These are phyloP conservation scores for Megaceryle alcyon DNA, from an alignment of 2,797 vertebrate genomes.

Conservation along the genomic window DNA sequence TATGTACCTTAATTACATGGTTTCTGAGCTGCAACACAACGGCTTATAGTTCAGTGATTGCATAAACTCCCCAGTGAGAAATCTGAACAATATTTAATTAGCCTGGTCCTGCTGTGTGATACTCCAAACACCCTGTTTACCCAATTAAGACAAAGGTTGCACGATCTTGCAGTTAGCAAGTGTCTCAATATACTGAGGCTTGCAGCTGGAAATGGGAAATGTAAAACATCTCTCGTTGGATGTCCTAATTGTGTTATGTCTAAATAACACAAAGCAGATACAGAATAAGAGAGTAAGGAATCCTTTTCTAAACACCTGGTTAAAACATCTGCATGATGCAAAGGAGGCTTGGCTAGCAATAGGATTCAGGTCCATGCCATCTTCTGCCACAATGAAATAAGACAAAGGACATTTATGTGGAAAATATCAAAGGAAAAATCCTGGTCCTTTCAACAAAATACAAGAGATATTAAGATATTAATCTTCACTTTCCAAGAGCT, in stretches of 20 bases:
- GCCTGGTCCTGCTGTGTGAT: constrained; percentile 25
- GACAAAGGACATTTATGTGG: background rate
- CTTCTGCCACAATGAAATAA: background rate
- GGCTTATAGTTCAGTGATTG: background rate
- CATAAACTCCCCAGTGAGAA: constrained; percentile 37
- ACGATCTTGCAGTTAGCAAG: background rate
- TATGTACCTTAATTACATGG: constrained; percentile 29
- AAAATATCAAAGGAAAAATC: background rate
- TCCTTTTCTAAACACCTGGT: background rate
- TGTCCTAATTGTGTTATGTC: background rate
- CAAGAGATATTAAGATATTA: background rate
- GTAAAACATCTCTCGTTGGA: background rate
- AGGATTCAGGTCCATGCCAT: background rate
- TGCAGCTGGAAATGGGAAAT: constrained; percentile 15
- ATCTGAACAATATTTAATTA: constrained; percentile 61
- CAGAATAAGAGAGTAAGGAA: background rate
- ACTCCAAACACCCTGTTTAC: constrained; percentile 42
- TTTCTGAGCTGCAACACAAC: constrained; percentile 14
- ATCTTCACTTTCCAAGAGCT: background rate
- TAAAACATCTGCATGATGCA: background rate
- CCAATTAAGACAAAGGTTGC: constrained; percentile 54
- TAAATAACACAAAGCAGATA: background rate
- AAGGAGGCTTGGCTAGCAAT: background rate
- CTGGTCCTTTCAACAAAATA: background rate
- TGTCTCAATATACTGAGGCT: background rate